These are phyloP conservation scores for Patella depressa DNA, from an alignment of 2,888 invertebrate species.

Conservation along the genomic window DNA sequence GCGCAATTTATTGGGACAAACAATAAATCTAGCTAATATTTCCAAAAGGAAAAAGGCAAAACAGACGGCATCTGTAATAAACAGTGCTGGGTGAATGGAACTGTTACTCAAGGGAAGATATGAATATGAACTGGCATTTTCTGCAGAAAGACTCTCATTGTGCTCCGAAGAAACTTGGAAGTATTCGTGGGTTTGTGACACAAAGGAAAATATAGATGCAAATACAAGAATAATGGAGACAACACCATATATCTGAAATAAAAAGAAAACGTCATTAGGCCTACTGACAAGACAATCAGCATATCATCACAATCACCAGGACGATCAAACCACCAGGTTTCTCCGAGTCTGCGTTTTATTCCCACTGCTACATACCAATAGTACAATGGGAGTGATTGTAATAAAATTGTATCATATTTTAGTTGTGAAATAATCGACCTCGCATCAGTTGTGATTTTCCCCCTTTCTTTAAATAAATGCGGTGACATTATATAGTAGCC, in stretches of 20 bases:
- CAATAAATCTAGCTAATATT: constrained; percentile 39
- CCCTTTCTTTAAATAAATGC: too few relatives aligned
- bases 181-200: constrained; percentile 36
- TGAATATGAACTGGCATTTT: neutral
- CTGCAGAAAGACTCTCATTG: neutral
- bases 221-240: constrained; percentile 37
- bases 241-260: constrained; percentile 42
- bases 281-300: too few relatives aligned
- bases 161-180: constrained; percentile 22
- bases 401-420: too few relatives aligned
- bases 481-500: too few relatives aligned
- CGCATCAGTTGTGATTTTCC: too few relatives aligned
- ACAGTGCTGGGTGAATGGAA: constrained; percentile 36
- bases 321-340: too few relatives aligned
- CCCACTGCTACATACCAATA: too few relatives aligned
- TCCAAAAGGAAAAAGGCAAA: constrained; percentile 49
- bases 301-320: too few relatives aligned
- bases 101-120: neutral
- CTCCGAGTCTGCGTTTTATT: too few relatives aligned
- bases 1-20: constrained; percentile 36
- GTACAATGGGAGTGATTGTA: too few relatives aligned
- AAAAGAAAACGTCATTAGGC: constrained; percentile 10
- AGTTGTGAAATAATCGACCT: too few relatives aligned
- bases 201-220: constrained; percentile 42
- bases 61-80: constrained; percentile 42